Evolutionary conservation across 2,113 vertebrate species (phyloP), one percentile per base, ranked within the genome.

Genomic region (Cynocephalus volans): DNA sequence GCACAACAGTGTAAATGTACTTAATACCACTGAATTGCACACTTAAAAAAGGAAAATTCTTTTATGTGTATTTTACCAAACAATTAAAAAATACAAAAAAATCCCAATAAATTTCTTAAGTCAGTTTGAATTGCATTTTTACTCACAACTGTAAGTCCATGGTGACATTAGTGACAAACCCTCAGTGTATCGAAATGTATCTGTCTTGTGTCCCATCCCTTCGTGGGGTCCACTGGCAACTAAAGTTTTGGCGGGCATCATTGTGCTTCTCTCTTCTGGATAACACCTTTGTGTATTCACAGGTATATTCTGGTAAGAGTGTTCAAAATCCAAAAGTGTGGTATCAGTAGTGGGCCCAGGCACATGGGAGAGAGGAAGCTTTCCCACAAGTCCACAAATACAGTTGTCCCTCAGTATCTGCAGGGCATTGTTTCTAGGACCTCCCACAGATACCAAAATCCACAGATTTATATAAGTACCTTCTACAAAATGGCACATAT

Each of bases 131-230:
- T 45, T 50, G 1, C 18, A 6, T 26, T 48, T 62, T 67, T 36
- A 1, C 24, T 33, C 2, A 45, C 17, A 54, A 45, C 31, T 41
- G 6, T 19, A 23, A n/a, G 13, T 41, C 48, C 31, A 24, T 0
- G 8, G n/a, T 21, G 1, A 72, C 14, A 26, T 6, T 1, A 31
- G 21, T 21, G 19, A n/a, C 19, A 13, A 0, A 18, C 4, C 14
- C 48, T 56, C 2, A 28, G 45, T 0, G 4, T 17, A 2, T 41
- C 19, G 9, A 31, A 24, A 67, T 41, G 3, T 52, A 28, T 3
- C 33, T 72, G 54, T 67, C 65, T 54, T 8, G 4, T 11, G 75
- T 65, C 21, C 41, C 77, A 21, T 18, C 33, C 2, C 13, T 17
- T 70, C 11, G 0, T 18, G 19, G 50, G n/a, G 45, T 28, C 54